phyloP scores from a whole-genome alignment of 2,888 invertebrate genomes.

The Yponomeuta sedellus region DNA sequence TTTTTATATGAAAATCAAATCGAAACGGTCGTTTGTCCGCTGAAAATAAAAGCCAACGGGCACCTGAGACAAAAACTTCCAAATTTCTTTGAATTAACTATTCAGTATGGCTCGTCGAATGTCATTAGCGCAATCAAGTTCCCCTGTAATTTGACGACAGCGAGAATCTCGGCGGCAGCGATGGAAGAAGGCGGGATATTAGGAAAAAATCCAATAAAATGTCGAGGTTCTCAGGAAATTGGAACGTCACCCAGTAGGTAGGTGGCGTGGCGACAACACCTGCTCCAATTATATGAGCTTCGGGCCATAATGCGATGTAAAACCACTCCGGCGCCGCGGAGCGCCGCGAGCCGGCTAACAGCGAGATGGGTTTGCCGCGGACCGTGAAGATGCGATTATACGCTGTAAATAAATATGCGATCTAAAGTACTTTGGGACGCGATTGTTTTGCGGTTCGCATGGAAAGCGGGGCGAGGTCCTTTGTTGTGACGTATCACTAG shows the following conservation, averaged over 20 bases:
- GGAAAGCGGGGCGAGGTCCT: too few relatives aligned
- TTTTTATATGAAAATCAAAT: slow-evolving; percentile 35
- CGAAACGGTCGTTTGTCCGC: slow-evolving; percentile 29
- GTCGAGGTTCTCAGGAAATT: slow-evolving; percentile 47
- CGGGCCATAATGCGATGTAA: slow-evolving; percentile 21
- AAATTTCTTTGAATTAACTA: background rate
- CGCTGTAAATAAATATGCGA: background rate
- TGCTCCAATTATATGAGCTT: slow-evolving; percentile 46
- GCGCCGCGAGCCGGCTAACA: background rate
- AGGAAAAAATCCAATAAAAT: slow-evolving; percentile 61
- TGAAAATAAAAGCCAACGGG: slow-evolving; percentile 23
- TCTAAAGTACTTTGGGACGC: too few relatives aligned
- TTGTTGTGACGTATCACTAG: too few relatives aligned
- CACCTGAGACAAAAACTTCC: background rate
- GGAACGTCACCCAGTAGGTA: slow-evolving; percentile 50
- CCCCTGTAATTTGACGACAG: slow-evolving; percentile 37
- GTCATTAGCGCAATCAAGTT: slow-evolving; percentile 19
- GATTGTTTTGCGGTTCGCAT: too few relatives aligned
- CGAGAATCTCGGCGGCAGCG: slow-evolving; percentile 40
- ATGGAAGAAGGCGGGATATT: slow-evolving; percentile 47
- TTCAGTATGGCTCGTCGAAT: background rate
- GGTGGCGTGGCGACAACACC: slow-evolving; percentile 29
- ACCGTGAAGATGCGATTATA: slow-evolving; percentile 6
- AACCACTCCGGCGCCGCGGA: background rate
- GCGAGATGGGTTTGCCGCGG: background rate